Base-by-base conservation (phyloP, 35 echinoderm and acorn worm species). In the Holothuria glaberrima region DNA sequence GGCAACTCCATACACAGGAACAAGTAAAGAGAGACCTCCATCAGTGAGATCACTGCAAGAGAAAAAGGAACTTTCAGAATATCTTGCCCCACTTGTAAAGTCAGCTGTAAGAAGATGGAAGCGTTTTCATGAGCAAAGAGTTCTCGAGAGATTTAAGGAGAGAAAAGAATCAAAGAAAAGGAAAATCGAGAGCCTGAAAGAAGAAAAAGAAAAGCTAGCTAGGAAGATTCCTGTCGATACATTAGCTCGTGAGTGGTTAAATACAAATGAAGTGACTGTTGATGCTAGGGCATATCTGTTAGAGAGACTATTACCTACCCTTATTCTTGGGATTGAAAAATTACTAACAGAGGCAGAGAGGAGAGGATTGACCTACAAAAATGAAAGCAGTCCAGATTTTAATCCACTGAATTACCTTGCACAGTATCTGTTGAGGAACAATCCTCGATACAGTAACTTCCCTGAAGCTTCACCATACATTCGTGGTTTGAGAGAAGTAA, bases 381-480 rank as follows among this genome's bases (percentile, higher is more conserved):
- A 82, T 76, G 93, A 91, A 44, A 70, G 81, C 12, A 66, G 86
- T 64, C 83, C 88, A 22, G 94, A 93, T 89, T 99, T 99, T 69
- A 99, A 99, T 80, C 97, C 97, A 4, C 88, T 99, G 22, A 99
- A 99, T 86, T 99, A 83, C 58, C 81, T 99, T 38, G 97, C 90
- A 29, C 97, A 99, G 73, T 99, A 99, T 74, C 86, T 99, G 46
- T 95, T 99, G 97, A 95, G 97, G 57, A 99, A 95, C 48, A 99
- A 95, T 62, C 97, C 97, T 48, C 57, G 86, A 29, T 99, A 95
- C 68, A 99, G 93, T 58, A 95, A 99, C 58, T 99, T 99, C 75
- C 93, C 97, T 32, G 97, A 99, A 62, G 97, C 97, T 32, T 99
- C 97, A 31, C 97, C 97, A 0, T 99, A 99, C n/a, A 95, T 95